A percentile compares a stretch with the other conserved stretches of the same genome.
Conservation (phyloP, 2,113 vertebrate genomes). For the Columba livia region DNA sequence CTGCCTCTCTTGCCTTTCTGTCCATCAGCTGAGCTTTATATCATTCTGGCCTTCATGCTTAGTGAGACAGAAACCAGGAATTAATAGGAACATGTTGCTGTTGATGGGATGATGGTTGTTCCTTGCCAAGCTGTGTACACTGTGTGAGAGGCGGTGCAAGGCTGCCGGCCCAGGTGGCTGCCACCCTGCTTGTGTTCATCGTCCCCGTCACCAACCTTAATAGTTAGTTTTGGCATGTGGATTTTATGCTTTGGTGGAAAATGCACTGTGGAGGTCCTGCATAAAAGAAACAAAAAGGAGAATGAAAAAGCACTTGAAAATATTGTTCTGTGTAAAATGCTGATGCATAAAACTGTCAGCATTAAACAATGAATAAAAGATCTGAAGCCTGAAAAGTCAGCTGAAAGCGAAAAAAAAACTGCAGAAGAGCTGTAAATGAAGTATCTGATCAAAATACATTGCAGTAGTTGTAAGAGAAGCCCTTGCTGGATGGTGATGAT, state of each 20-base stretch:
- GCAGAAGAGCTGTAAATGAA: background rate
- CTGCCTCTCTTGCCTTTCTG: background rate
- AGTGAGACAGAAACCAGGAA: background rate
- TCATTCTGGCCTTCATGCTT: background rate
- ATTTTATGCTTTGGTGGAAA: background rate
- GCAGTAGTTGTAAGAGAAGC: background rate
- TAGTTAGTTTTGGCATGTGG: background rate
- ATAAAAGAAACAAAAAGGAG: background rate
- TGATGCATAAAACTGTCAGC: background rate
- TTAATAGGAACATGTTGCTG: background rate
- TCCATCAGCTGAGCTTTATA: background rate
- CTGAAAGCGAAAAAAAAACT: background rate
- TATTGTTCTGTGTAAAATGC: background rate
- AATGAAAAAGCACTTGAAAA: background rate
- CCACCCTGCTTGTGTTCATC: no score
- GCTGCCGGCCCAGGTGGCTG: background rate
- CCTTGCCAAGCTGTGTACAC: background rate
- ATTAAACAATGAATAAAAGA: background rate
- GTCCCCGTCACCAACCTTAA: fast-evolving
- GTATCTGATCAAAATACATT: background rate
- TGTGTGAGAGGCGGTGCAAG: background rate
- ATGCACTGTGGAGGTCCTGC: background rate
- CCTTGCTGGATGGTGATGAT: background rate
- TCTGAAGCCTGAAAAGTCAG: background rate
- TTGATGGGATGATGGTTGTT: background rate